Base-by-base conservation (phyloP, 2,888 invertebrate genomes). In the Plebejus melissa region DNA sequence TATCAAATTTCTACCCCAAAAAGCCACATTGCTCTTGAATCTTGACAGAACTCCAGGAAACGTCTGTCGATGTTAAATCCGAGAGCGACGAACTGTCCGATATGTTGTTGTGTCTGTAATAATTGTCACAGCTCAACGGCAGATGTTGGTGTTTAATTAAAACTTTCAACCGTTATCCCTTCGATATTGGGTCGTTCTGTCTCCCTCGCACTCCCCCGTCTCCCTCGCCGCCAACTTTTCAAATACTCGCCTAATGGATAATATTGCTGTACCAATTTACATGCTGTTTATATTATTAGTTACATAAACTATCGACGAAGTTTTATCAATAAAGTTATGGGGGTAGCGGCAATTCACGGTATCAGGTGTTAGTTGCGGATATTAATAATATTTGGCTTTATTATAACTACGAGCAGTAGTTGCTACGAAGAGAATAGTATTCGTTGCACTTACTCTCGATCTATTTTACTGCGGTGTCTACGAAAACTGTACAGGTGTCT, bases 71-170 rank as follows among this genome's bases (percentile, higher is more conserved):
- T 65, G 11, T 3, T 28, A 60, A 36, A 41, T 70, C 38, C 38
- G 7, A 22, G 22, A 70, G 38, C n/a, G 9, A 9, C n/a, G 38
- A 70, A 75, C n/a, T 58, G 41, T 58, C 60, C 0, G 28, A 50
- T 16, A 11, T 69, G 57, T 46, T 70, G 57, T 46, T 36, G 46
- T 58, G 28, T 65, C 13, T 46, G 71, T 74, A 90, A 88, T 90
- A 90, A 90, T 89, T 87, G 85, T 85, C 86, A 83, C 85, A 87
- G 86, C 85, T 84, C 85, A 86, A 88, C 88, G 80, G 77, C 92
- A 92, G 90, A 91, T 91, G 91, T 87, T 87, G 84, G 88, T 88
- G 85, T 90, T 91, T 91, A 89, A 92, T 92, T 91, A 91, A 93
- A 93, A 92, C 88, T 91, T 91, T 88, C 85, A 85, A 82, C 86